Percentiles rank a stretch among this genome's conserved stretches.
Evolutionary conservation across 2,888 invertebrate species (phyloP).

Genomic region (Melipona beecheii): DNA sequence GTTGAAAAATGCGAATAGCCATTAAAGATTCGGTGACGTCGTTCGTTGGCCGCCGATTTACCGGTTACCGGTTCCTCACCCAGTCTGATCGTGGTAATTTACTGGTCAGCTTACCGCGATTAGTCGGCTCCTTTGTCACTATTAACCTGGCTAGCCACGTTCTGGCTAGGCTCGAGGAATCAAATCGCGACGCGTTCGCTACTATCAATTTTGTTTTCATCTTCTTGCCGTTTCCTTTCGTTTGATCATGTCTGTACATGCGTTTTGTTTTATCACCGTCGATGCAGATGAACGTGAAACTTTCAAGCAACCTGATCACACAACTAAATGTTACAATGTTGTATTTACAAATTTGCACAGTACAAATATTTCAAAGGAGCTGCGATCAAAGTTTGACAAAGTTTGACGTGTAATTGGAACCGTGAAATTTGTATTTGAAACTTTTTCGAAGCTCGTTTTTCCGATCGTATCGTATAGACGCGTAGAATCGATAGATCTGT

Average conservation of each 20-base stretch:
- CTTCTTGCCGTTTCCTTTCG: no score
- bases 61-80: constrained; percentile 62
- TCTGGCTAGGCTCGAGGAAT: constrained; percentile 12
- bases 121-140: constrained; percentile 64
- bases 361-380: no score
- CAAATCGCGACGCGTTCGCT: not conserved
- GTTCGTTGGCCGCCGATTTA: constrained; percentile 66
- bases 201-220: not conserved
- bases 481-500: not conserved
- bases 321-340: no score
- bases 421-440: no score
- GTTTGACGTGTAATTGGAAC: no score
- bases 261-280: not conserved
- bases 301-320: no score
- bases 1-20: constrained; percentile 76
- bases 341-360: no score
- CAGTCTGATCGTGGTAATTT: constrained; percentile 64
- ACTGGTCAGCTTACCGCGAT: constrained; percentile 66
- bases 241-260: not conserved
- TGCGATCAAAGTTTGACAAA: no score
- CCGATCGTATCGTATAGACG: no score
- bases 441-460: no score
- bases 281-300: not conserved
- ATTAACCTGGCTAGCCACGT: constrained; percentile 40
- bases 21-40: constrained; percentile 72